Conservation (phyloP, 1,140 invertebrate genomes). For the Telenomus remus region DNA sequence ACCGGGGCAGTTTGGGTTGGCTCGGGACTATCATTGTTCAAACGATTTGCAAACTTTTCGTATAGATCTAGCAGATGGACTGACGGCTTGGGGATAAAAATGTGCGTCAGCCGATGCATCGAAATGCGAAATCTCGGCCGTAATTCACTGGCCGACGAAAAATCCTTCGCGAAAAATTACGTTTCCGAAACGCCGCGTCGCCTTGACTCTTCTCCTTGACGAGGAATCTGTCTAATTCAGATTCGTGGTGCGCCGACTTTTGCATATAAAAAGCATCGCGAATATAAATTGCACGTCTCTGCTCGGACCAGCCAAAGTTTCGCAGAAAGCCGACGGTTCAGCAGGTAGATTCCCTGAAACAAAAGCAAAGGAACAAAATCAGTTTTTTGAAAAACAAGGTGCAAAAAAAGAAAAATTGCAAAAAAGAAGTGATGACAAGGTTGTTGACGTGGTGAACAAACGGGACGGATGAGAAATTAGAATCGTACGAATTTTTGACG, state of each 20-base stretch:
- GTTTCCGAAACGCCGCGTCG: conserved; percentile 50
- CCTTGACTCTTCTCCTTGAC: conserved; percentile 50
- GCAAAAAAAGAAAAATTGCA: conserved; percentile 4
- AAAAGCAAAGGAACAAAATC: conserved; percentile 3
- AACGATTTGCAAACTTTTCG: conserved; percentile 43
- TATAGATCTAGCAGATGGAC: conserved; percentile 46
- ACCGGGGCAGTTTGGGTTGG: no score
- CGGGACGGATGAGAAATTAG: background rate
- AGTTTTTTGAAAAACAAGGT: background rate
- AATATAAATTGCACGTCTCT: conserved; percentile 50
- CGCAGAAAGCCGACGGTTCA: conserved; percentile 14
- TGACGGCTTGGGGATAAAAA: conserved; percentile 11
- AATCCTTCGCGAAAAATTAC: conserved; percentile 55
- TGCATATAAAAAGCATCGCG: conserved; percentile 56
- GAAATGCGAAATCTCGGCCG: conserved; percentile 50
- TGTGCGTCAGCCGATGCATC: conserved; percentile 39
- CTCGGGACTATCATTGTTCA: no score
- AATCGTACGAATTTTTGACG: conserved; percentile 8
- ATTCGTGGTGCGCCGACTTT: conserved; percentile 53
- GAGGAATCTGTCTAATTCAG: conserved; percentile 47
- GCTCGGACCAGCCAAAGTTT: conserved; percentile 10
- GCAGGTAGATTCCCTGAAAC: conserved; percentile 15
- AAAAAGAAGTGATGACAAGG: background rate
- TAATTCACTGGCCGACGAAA: conserved; percentile 38
- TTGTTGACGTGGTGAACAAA: background rate